Conservation (phyloP, 1,140 invertebrate species). For the Wasmannia auropunctata region DNA sequence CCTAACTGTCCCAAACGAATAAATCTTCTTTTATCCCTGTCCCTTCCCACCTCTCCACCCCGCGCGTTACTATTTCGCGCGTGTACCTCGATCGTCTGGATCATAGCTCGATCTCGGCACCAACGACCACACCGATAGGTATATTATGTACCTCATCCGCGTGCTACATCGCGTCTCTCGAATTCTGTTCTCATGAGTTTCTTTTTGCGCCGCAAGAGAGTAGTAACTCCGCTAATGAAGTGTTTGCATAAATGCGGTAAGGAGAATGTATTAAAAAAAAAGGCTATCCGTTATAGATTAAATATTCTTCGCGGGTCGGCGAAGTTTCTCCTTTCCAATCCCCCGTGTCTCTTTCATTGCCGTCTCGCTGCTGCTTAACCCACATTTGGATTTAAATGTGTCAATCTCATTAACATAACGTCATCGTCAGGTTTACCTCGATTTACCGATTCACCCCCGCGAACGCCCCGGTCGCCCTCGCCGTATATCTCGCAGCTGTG, state of each 20-base stretch:
- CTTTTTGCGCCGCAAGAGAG: background rate
- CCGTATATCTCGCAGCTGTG: background rate
- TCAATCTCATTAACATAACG: slow-evolving; percentile 12
- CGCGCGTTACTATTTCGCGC: slow-evolving; percentile 12
- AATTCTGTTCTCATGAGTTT: background rate
- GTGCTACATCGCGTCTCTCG: background rate
- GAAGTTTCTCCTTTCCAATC: slow-evolving; percentile 13
- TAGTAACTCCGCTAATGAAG: background rate
- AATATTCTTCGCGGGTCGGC: background rate
- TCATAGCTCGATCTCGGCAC: background rate
- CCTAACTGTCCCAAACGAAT: slow-evolving; percentile 64
- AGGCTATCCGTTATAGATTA: slow-evolving; percentile 12
- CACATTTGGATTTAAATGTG: slow-evolving; percentile 9
- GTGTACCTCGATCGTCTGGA: background rate
- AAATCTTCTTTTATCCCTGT: slow-evolving; percentile 55
- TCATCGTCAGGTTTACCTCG: background rate
- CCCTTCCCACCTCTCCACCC: background rate
- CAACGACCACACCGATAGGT: background rate
- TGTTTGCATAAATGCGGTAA: background rate
- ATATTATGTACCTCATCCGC: no score
- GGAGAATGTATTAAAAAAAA: slow-evolving; percentile 24
- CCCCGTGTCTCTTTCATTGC: background rate
- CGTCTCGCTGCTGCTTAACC: background rate
- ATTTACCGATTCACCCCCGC: background rate
- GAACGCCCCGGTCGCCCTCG: background rate